These are phyloP conservation scores for Halcyon smyrnensis DNA, from an alignment of 2,797 vertebrate species.

Conservation along the genomic window DNA sequence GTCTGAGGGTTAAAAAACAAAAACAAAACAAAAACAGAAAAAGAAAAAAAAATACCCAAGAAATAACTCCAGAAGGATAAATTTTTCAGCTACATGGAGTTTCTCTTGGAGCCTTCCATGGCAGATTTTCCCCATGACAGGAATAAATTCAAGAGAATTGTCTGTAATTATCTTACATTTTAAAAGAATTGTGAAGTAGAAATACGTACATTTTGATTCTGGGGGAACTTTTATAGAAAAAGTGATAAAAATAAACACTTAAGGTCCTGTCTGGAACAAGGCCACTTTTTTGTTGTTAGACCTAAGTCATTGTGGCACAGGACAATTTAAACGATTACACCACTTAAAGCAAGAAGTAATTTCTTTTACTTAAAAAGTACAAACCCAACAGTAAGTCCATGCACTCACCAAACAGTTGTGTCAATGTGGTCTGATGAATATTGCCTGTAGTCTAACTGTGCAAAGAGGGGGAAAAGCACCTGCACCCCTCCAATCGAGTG, in stretches of 20 bases:
- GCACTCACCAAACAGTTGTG: conserved; percentile 92
- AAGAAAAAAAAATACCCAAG: background rate
- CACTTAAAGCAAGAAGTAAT: background rate
- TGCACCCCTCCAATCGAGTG: conserved; percentile 98
- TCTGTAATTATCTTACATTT: background rate
- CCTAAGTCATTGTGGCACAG: background rate
- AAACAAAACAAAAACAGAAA: too few relatives aligned
- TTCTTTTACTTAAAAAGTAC: background rate
- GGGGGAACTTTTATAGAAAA: background rate
- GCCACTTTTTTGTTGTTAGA: background rate
- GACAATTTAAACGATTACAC: background rate
- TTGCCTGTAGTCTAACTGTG: conserved; percentile 94
- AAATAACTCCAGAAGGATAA: background rate
- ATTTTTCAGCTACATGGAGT: background rate
- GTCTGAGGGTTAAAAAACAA: background rate
- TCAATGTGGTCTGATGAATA: conserved; percentile 89
- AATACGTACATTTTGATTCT: background rate
- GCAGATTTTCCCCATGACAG: background rate
- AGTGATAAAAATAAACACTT: background rate
- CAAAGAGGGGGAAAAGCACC: conserved; percentile 97
- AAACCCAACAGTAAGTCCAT: background rate
- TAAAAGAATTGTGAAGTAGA: background rate
- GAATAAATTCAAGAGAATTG: background rate
- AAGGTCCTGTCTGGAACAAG: background rate
- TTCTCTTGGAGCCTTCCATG: background rate